A percentile compares a stretch with the other conserved stretches of the same genome.
phyloP scores from a whole-genome alignment of 1,140 invertebrate species.

The Andrena cerasifolii region DNA sequence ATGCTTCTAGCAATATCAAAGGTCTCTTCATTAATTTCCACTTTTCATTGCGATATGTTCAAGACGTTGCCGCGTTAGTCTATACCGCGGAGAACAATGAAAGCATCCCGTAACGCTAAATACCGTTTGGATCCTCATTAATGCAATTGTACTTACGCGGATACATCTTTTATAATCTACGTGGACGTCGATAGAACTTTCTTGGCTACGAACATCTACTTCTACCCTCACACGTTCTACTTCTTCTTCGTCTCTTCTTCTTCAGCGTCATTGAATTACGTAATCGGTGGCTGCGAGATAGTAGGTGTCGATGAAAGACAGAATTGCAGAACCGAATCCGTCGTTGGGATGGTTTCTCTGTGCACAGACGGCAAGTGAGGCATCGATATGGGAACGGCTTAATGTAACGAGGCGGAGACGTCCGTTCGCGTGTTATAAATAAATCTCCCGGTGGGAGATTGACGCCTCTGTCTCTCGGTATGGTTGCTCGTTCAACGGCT shows the following conservation, averaged over 20 bases:
- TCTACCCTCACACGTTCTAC: slow-evolving; percentile 10
- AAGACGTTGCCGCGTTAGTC: no score
- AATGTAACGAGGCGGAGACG: slow-evolving; percentile 37
- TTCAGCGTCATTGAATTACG: slow-evolving; percentile 46
- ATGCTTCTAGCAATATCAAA: no score
- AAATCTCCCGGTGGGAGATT: slow-evolving; percentile 37
- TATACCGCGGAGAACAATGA: no score
- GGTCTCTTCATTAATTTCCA: no score
- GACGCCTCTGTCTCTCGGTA: slow-evolving; percentile 31
- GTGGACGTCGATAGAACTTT: slow-evolving; percentile 7
- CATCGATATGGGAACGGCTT: slow-evolving; percentile 42
- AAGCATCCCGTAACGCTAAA: no score
- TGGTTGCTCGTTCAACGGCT: not conserved
- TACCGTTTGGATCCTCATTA: no score
- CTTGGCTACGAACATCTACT: slow-evolving; percentile 15
- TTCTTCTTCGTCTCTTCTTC: slow-evolving; percentile 8
- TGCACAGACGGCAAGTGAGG: slow-evolving; percentile 38
- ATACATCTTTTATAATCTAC: no score
- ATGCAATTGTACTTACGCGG: no score
- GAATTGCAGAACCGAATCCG: slow-evolving; percentile 50
- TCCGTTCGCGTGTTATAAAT: slow-evolving; percentile 41
- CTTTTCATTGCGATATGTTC: no score
- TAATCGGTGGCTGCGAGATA: slow-evolving; percentile 43
- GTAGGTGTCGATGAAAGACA: slow-evolving; percentile 68
- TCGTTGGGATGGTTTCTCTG: slow-evolving; percentile 52